These are phyloP conservation scores for Acanthosoma haemorrhoidale DNA, from an alignment of 2,888 invertebrate species.

Conservation along the genomic window DNA sequence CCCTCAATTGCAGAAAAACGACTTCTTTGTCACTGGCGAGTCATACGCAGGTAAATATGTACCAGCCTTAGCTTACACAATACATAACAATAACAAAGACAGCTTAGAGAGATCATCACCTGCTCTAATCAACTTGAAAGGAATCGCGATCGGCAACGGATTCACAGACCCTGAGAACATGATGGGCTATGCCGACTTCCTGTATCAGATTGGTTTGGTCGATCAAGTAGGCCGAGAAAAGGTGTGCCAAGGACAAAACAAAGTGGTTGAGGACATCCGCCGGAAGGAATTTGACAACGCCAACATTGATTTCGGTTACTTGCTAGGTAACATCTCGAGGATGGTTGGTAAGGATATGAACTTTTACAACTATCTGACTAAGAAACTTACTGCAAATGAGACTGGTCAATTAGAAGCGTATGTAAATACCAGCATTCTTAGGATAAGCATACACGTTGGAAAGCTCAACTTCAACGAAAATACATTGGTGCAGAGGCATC, in stretches of 20 bases:
- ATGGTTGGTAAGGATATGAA: not conserved
- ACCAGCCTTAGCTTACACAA: conserved; percentile 52
- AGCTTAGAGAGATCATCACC: conserved; percentile 46
- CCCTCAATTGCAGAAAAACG: conserved; percentile 51
- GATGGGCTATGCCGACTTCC: conserved; percentile 50
- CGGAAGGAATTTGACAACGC: conserved; percentile 31
- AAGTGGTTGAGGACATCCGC: conserved; percentile 16
- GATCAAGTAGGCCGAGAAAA: conserved; percentile 40
- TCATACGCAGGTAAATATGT: conserved; percentile 57
- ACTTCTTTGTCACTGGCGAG: conserved; percentile 59
- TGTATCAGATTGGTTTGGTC: conserved; percentile 52
- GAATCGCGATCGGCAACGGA: conserved; percentile 53
- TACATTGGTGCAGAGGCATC: conserved; percentile 58
- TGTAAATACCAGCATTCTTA: not conserved
- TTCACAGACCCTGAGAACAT: conserved; percentile 53
- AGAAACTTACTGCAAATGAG: not conserved
- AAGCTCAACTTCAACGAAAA: conserved; percentile 15
- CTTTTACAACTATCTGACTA: not conserved
- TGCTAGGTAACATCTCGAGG: conserved; percentile 19
- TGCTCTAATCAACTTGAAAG: conserved; percentile 55
- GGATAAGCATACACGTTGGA: conserved; percentile 40
- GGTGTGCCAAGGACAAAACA: conserved; percentile 42
- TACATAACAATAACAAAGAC: conserved; percentile 52
- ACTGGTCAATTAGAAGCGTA: not conserved
- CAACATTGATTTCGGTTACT: too few relatives aligned